Conservation (phyloP, 2,113 vertebrate genomes). For the Clarias batrachus region DNA sequence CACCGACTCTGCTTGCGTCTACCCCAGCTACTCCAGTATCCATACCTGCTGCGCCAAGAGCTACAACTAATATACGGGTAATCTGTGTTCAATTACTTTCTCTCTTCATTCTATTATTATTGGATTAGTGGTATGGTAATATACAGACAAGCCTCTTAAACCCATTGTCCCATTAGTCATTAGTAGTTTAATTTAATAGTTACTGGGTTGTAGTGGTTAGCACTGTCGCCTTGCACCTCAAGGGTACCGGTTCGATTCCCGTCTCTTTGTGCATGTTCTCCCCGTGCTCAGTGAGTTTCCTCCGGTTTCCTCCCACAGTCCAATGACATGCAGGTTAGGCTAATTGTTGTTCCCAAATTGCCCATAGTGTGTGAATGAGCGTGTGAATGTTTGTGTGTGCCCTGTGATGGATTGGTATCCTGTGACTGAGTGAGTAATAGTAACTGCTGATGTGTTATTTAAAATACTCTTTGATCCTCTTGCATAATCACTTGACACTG, state of each 20-base stretch:
- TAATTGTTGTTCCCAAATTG: no score
- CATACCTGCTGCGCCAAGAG: background rate
- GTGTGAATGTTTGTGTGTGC: no score
- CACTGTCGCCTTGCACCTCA: no score
- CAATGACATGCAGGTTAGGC: no score
- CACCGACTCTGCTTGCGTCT: background rate
- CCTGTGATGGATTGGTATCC: no score
- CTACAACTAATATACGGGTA: slow-evolving; percentile 15
- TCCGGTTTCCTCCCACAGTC: no score
- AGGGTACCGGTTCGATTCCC: no score
- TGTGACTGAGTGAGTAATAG: background rate
- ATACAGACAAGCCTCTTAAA: background rate
- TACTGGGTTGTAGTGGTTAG: no score
- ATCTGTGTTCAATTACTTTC: background rate
- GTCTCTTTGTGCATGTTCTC: no score
- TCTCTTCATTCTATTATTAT: background rate
- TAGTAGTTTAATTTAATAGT: background rate
- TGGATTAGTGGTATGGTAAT: background rate
- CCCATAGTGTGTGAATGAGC: no score
- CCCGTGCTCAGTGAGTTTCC: no score
- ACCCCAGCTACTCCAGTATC: background rate
- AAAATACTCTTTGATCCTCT: background rate
- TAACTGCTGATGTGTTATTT: background rate
- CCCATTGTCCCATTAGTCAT: background rate
- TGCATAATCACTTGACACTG: background rate